Conservation (phyloP, 2,113 vertebrate genomes). For the Oncorhynchus clarkii region DNA sequence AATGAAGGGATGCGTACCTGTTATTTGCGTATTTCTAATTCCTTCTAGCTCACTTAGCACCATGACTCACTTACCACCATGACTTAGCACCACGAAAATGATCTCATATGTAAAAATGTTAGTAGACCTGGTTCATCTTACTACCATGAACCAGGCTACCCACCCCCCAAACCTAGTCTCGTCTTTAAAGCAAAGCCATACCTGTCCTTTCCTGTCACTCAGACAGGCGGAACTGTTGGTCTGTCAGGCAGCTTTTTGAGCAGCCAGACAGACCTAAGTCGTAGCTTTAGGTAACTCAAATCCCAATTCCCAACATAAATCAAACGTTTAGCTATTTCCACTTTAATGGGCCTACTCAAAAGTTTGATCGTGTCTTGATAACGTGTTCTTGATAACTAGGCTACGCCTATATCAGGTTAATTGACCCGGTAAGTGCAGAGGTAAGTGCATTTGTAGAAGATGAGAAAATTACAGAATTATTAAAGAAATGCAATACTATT, state of each 20-base stretch:
- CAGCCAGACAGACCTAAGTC: background rate
- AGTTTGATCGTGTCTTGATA: background rate
- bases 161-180: constrained; percentile 7
- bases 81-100: constrained; percentile 1
- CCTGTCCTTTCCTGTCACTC: constrained; percentile 42
- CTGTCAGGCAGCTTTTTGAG: background rate
- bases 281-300: background rate
- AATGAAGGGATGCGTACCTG: too few species aligned
- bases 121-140: constrained; percentile 15
- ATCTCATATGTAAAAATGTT: background rate
- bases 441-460: too few species aligned
- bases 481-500: too few species aligned
- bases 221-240: background rate
- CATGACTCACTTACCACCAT: background rate
- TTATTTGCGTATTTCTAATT: too few species aligned
- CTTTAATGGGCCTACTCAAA: background rate
- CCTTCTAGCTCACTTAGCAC: too few species aligned
- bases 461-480: too few species aligned
- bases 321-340: background rate
- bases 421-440: too few species aligned
- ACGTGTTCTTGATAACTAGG: background rate
- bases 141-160: background rate
- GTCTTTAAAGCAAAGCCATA: constrained; percentile 29
- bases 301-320: too few species aligned
- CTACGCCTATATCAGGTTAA: too few species aligned